Conservation (phyloP, 2,888 invertebrate genomes). For the Frankliniella intonsa region DNA sequence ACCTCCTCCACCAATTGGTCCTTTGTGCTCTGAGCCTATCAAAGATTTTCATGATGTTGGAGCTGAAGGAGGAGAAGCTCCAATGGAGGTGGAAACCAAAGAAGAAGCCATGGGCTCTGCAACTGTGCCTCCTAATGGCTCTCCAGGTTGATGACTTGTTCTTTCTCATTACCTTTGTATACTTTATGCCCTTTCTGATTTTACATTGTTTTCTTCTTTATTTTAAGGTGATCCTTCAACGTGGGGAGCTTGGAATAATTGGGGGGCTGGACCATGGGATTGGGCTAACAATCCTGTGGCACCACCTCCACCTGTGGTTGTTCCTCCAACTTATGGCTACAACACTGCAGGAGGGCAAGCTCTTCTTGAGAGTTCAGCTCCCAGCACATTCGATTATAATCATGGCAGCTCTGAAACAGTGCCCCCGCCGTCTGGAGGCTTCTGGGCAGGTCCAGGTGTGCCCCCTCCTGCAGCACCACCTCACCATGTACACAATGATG, state of each 20-base stretch:
- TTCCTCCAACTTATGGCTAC: conserved; percentile 33
- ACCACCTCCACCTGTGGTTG: conserved; percentile 30
- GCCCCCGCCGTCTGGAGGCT: neutral
- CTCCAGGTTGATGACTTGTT: conserved; percentile 33
- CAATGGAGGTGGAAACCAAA: conserved; percentile 78
- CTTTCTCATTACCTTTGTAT: neutral
- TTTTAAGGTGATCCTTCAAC: conserved; percentile 35
- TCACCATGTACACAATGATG: neutral
- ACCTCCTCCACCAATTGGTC: conserved; percentile 53
- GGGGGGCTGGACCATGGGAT: conserved; percentile 41
- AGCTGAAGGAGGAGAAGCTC: conserved; percentile 74
- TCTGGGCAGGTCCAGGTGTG: neutral
- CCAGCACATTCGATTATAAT: conserved; percentile 38
- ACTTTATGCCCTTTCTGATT: conserved; percentile 21
- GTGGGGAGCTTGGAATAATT: conserved; percentile 40
- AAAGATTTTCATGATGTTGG: conserved; percentile 45
- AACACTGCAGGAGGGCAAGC: conserved; percentile 28
- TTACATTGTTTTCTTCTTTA: neutral
- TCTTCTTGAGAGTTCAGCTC: conserved; percentile 23
- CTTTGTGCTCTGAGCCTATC: neutral
- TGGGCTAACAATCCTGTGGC: conserved; percentile 35
- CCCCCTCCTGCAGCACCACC: neutral
- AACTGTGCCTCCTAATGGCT: conserved; percentile 43
- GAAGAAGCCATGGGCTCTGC: conserved; percentile 52
- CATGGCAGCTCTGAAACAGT: conserved; percentile 33